Percentiles rank a stretch among this genome's conserved stretches.
phyloP scores from a whole-genome alignment of 2,797 vertebrate genomes.

The Menidia menidia region DNA sequence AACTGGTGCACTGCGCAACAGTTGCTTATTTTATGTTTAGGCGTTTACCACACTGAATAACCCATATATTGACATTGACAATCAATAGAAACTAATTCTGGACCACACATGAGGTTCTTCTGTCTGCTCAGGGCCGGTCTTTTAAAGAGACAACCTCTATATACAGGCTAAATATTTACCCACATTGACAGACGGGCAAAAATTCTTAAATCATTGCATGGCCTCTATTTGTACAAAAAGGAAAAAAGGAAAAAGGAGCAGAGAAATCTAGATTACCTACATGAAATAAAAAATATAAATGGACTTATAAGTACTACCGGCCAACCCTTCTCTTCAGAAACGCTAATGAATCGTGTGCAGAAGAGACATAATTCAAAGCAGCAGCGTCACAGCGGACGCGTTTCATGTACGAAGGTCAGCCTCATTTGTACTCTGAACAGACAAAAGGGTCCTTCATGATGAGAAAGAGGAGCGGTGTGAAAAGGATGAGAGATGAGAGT shows the following conservation, averaged over 20 bases:
- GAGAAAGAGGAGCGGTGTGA: conserved; percentile 7
- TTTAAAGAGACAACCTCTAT: too few species aligned
- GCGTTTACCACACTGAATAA: too few species aligned
- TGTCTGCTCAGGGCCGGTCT: too few species aligned
- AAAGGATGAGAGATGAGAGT: conserved; percentile 51
- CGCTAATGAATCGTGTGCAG: conserved; percentile 36
- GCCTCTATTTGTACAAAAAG: not conserved
- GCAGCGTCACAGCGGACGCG: conserved; percentile 16
- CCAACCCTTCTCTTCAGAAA: conserved; percentile 33
- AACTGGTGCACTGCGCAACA: too few species aligned
- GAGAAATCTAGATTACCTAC: conserved; percentile 29
- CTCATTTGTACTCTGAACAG: conserved; percentile 57
- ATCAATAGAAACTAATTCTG: too few species aligned
- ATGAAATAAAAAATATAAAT: conserved; percentile 32
- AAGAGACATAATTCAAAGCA: conserved; percentile 40
- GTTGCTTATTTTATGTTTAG: too few species aligned
- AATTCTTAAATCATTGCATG: too few species aligned
- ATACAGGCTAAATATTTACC: too few species aligned
- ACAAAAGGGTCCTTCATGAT: conserved; percentile 56
- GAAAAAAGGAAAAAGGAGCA: conserved; percentile 15
- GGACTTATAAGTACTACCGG: conserved; percentile 8
- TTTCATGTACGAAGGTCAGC: conserved; percentile 56
- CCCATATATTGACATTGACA: too few species aligned
- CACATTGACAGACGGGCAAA: too few species aligned
- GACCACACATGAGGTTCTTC: too few species aligned